A percentile compares a stretch with the other conserved stretches of the same genome.
phyloP scores from a whole-genome alignment of 2,888 invertebrate genomes.

The Microctonus hyperodae region DNA sequence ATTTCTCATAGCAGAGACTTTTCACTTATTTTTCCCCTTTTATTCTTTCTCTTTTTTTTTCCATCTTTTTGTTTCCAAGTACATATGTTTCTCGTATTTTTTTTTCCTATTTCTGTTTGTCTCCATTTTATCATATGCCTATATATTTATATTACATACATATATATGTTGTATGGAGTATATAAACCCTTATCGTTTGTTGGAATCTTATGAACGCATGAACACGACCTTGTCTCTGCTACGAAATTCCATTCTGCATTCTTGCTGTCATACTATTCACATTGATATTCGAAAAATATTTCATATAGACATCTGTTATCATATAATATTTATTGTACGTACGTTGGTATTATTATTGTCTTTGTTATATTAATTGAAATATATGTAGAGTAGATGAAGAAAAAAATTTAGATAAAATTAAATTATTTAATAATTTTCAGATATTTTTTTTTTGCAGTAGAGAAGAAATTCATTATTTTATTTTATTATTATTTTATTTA shows the following conservation, averaged over 20 bases:
- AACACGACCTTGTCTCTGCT: constrained; percentile 22
- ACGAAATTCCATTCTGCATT: constrained; percentile 17
- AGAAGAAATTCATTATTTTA: no score
- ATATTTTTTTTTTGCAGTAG: no score
- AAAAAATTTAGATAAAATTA: no score
- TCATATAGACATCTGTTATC: not conserved
- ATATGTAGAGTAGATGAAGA: no score
- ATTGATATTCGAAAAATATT: not conserved
- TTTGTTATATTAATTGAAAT: no score
- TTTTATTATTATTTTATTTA: no score
- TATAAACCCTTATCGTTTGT: not conserved
- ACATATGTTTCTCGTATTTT: not conserved
- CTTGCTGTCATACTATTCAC: constrained; percentile 8
- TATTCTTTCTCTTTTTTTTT: constrained; percentile 14
- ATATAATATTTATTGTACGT: no score
- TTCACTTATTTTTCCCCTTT: constrained; percentile 23
- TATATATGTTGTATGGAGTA: not conserved
- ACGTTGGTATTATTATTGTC: no score
- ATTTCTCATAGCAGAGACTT: constrained; percentile 24
- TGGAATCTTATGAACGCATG: constrained; percentile 25
- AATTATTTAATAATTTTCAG: no score
- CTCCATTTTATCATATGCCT: no score
- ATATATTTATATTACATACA: no score
- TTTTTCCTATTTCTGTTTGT: not conserved
- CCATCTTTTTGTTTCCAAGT: not conserved